A percentile compares a stretch with the other conserved stretches of the same genome.
These are phyloP conservation scores for Aphrocallistes beatrix DNA, from an alignment of 37 sponge, comb jelly and placozoan species.

Conservation along the genomic window DNA sequence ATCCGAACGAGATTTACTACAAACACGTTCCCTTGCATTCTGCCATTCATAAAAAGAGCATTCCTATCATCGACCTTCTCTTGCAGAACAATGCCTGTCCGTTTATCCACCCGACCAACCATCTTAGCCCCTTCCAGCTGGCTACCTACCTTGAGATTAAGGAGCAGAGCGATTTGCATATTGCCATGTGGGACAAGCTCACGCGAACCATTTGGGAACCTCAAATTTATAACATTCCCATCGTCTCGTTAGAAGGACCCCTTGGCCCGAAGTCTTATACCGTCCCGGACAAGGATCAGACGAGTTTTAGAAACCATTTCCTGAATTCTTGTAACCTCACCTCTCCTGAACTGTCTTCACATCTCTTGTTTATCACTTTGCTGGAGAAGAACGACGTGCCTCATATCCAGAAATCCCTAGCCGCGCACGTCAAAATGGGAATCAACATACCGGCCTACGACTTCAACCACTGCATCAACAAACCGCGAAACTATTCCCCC, in stretches of 20 bases:
- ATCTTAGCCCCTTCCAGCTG: not conserved
- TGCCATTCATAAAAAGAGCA: slow-evolving; percentile 1
- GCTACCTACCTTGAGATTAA: not conserved
- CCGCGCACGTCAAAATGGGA: not conserved
- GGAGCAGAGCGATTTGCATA: not conserved
- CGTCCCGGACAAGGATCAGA: not conserved
- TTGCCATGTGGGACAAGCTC: slow-evolving; percentile 12
- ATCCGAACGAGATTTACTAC: not conserved
- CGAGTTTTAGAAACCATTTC: not conserved
- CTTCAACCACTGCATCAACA: not conserved
- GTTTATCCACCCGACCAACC: not conserved
- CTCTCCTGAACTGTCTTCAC: not conserved
- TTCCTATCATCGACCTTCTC: slow-evolving; percentile 1
- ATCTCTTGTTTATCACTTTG: not conserved
- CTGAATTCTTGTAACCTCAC: not conserved
- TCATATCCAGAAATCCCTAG: not conserved
- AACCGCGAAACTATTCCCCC: not conserved
- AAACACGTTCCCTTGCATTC: not conserved
- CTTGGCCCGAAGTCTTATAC: not conserved
- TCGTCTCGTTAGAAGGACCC: not conserved
- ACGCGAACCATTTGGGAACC: not conserved
- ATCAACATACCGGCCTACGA: not conserved
- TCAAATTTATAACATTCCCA: not conserved
- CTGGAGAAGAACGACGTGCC: not conserved
- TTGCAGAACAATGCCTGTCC: not conserved